Evolutionary conservation across 2,797 vertebrate species (phyloP).

Genomic region (Phalanger gymnotis): DNA sequence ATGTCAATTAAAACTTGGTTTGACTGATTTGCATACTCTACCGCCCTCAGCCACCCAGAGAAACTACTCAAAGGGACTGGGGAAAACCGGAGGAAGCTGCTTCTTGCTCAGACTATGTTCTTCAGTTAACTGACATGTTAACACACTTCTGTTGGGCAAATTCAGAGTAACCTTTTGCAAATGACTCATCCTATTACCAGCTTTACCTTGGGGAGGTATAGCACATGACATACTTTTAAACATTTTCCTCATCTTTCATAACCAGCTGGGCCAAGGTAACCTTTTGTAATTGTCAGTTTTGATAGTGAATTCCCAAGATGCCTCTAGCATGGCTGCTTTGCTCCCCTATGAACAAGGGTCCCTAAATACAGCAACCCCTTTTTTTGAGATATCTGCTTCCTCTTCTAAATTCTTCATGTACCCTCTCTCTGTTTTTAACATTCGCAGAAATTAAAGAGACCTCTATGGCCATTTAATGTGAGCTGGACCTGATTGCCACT

Average conservation of each 20-base stretch:
- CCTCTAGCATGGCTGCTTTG: background rate
- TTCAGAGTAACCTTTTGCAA: background rate
- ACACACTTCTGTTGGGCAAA: slow-evolving; percentile 22
- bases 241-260: background rate
- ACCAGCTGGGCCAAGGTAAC: background rate
- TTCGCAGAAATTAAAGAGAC: background rate
- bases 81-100: background rate
- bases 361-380: background rate
- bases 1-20: background rate
- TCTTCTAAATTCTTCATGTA: background rate
- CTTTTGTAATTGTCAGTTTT: background rate
- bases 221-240: background rate
- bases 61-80: background rate
- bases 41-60: background rate
- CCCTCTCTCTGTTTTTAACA: background rate
- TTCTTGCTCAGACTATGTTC: background rate
- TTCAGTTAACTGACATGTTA: background rate
- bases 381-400: background rate
- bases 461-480: background rate
- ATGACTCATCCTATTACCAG: background rate
- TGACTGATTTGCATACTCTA: background rate
- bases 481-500: background rate
- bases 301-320: background rate
- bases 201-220: background rate
- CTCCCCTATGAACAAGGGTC: background rate